Conservation (phyloP, 2,113 vertebrate genomes). For the Neogale vison region DNA sequence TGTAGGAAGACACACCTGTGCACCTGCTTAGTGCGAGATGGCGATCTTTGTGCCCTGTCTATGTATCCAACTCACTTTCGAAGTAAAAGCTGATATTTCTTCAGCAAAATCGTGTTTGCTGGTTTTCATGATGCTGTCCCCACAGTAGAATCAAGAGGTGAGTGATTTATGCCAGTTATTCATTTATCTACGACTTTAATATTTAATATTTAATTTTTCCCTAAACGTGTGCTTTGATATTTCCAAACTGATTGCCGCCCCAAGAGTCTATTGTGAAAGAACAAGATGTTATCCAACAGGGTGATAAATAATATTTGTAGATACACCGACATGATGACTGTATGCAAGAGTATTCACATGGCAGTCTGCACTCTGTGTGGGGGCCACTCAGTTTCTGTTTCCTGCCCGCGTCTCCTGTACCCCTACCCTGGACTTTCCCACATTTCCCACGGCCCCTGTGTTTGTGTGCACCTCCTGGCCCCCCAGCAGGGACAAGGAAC, state of each 20-base stretch:
- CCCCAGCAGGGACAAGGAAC: not conserved
- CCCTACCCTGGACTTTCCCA: not conserved
- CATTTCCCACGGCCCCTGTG: not conserved
- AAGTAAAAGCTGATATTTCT: not conserved
- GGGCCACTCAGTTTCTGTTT: not conserved
- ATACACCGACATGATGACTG: not conserved
- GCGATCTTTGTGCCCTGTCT: not conserved
- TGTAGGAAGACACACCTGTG: not conserved
- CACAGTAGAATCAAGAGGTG: not conserved
- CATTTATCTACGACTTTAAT: not conserved
- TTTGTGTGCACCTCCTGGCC: not conserved
- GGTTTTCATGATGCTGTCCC: not conserved
- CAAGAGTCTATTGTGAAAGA: not conserved
- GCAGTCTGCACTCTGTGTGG: rapidly evolving
- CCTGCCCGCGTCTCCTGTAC: not conserved
- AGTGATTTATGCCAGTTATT: not conserved
- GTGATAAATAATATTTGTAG: not conserved
- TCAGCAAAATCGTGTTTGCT: not conserved
- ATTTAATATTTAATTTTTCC: not conserved
- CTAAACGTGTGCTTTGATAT: not conserved
- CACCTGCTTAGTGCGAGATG: not conserved
- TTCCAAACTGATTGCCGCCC: conserved; percentile 17
- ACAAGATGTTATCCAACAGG: not conserved
- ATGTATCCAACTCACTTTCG: not conserved
- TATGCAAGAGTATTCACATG: not conserved